Evolutionary conservation across 2,888 invertebrate genomes (phyloP), one percentile per base, ranked within the genome.

Genomic region (Drosophila mulleri): DNA sequence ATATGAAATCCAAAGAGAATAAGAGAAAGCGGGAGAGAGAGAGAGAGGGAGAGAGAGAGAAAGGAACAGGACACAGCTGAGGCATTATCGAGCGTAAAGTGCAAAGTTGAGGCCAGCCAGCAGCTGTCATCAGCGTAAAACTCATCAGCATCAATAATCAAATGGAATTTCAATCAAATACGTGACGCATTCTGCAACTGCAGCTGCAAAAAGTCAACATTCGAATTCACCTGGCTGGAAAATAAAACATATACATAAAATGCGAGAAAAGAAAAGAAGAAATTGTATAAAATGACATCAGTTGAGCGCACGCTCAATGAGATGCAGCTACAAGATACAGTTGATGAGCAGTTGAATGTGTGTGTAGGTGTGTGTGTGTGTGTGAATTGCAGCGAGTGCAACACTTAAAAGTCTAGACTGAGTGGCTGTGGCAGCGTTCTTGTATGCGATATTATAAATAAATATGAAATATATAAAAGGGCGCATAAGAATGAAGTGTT

Each of bases 141-240:
- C 50, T 37, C 74, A 75, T 52, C 67, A 45, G 53, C 61, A 56
- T 71, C 75, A 68, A 82, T 82, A 85, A 85, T 73, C 80, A 76
- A 80, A 83, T 78, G 71, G 78, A 71, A 80, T 80, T 83, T 75
- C 85, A 85, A 82, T 82, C 82, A 82, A 80, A 63, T 85, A 82
- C 82, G 82, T 82, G 85, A 85, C 72, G 63, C 50, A 59, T 66
- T 59, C 41, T 32, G 32, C 69, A 54, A 64, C 45, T 41, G 39
- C 59, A 42, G 29, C 37, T 39, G 37, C 37, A 37, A 37, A 41
- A 32, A n/a, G 37, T 26, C 23, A 9, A 26, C 32, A 67, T 32
- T 2, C 32, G 32, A 63, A 44, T 23, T 66, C 54, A 59, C 54
- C 68, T 67, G 54, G 20, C 41, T 35, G 41, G 8, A 23, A 29